A percentile compares a stretch with the other conserved stretches of the same genome.
phyloP scores from a whole-genome alignment of 1,140 invertebrate genomes.

The Zelostemma sp. region DNA sequence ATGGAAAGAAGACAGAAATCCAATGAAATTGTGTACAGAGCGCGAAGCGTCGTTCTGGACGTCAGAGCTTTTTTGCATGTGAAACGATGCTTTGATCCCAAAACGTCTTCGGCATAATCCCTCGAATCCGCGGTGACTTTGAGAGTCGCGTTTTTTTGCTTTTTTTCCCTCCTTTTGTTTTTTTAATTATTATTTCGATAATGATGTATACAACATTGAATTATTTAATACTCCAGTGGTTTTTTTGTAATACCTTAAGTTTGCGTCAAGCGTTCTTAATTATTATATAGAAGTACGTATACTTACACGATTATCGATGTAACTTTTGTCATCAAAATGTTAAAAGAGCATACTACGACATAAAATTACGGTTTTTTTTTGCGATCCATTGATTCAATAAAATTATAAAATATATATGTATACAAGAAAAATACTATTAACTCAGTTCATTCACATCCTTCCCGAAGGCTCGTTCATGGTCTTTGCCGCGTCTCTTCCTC shows the following conservation, averaged over 20 bases:
- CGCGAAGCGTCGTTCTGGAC: conserved; percentile 37
- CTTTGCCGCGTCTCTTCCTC: conserved; percentile 43
- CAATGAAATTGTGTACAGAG: conserved; percentile 22
- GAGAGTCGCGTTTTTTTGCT: too few relatives aligned
- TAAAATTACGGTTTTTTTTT: conserved; percentile 40
- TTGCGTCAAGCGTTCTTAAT: conserved; percentile 46
- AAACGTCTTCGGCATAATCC: conserved; percentile 14
- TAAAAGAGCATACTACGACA: conserved; percentile 27
- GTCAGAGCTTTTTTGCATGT: conserved; percentile 35
- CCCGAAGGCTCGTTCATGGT: conserved; percentile 6
- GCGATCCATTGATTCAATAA: conserved; percentile 33
- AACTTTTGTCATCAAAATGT: conserved; percentile 37
- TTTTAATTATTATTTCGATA: conserved; percentile 49
- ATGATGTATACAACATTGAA: conserved; percentile 54
- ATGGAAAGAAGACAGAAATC: conserved; percentile 5
- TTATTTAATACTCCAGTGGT: conserved; percentile 58
- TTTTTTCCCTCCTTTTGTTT: conserved; percentile 26
- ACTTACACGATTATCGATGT: conserved; percentile 35
- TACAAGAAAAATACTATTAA: conserved; percentile 17
- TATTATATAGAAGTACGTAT: conserved; percentile 33
- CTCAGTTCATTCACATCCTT: conserved; percentile 11
- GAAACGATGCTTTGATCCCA: conserved; percentile 36
- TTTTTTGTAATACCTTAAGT: conserved; percentile 46
- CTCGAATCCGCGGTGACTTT: conserved; percentile 4
- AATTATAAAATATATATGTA: conserved; percentile 18